Base-by-base conservation (phyloP, 1,140 invertebrate genomes). In the Drosophila eugracilis region DNA sequence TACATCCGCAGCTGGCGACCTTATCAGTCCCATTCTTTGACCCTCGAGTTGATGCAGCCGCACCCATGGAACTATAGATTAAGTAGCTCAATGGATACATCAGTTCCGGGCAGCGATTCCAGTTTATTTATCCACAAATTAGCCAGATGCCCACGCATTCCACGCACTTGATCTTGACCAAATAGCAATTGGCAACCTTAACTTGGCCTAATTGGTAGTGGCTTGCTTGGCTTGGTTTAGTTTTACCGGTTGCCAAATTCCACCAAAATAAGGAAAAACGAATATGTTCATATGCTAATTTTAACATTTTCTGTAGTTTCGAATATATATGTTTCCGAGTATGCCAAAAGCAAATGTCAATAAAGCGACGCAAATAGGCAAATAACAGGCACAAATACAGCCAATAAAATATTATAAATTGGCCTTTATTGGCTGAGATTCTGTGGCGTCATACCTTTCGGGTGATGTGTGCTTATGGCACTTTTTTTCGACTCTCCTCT, bases 371-470 rank as follows among this genome's bases (percentile, higher is more conserved):
- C 71, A 79, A 75, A 75, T 52, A 15, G 21, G 32, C 42, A 74
- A 54, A 60, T 34, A 67, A 21, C 48, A 44, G 47, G 41, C 28
- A 45, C 32, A 17, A 42, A 30, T 15, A 59, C 7, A 22, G 32
- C 15, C 58, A 66, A 55, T 75, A 55, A 66, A 75, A 37, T 75
- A 80, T 79, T 65, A 54, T 57, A 54, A 63, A 63, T 73, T 67
- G 78, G 44, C 77, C 59, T 80, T 71, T 65, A 67, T 72, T 78
- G 28, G 36, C 15, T 49, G 30, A 44, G 39, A 63, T 54, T 63
- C 50, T 44, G 57, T 62, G 67, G 70, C 70, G 67, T 73, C 67
- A 45, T 66, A 44, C 36, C 36, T 44, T 41, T 37, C 12, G 21
- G 59, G 4, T 62, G 55, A 58, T 41, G 45, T 41, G 45, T 41